Evolutionary conservation across 2,888 invertebrate genomes (phyloP), one percentile per base, ranked within the genome.

Genomic region (Erebia palarica): DNA sequence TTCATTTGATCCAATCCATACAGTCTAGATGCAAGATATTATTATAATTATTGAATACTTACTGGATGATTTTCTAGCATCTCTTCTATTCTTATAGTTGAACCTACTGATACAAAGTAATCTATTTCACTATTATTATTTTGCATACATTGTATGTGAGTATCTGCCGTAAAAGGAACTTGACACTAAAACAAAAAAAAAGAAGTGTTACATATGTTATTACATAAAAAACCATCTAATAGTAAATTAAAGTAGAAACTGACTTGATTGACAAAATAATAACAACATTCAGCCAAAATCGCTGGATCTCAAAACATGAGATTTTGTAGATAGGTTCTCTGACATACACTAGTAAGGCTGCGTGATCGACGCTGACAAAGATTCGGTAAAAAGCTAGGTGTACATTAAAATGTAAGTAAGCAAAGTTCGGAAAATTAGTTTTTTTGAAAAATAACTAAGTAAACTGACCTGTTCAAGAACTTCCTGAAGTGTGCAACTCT

Each of bases 401-500:
- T 10, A 47, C 47, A 47, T 47, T 47, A 10, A 47, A 10, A 47
- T 47, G 9, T 7, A 11, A 44, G 69, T 42, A 44, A 53, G 1
- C 5, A 1, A 27, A 27, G 5, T 36, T 60, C 11, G 11, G 9
- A 47, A 47, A 13, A 10, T 16, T 18, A n/a, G 51, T 51, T 51
- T 51, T 13, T 8, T 51, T 7, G n/a, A 18, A 16, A 1, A n/a
- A 47, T 36, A 36, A 7, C 36, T 36, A n/a, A 18, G 57, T 59
- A 27, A 14, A 47, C 55, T 64, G 78, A 96, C 96, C 94, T 97
- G 97, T 84, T 97, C 97, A 72, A 97, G 89, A 76, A 97, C 95
- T 90, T 97, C 97, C 85, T 96, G 96, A 68, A 97, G 96, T 0
- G 97, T 97, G 86, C 97, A 97, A 75, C 96, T 96, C 84, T 97